A percentile compares a stretch with the other conserved stretches of the same genome.
Evolutionary conservation across 1,140 invertebrate genomes (phyloP).

Genomic region (Aphelinus certus): DNA sequence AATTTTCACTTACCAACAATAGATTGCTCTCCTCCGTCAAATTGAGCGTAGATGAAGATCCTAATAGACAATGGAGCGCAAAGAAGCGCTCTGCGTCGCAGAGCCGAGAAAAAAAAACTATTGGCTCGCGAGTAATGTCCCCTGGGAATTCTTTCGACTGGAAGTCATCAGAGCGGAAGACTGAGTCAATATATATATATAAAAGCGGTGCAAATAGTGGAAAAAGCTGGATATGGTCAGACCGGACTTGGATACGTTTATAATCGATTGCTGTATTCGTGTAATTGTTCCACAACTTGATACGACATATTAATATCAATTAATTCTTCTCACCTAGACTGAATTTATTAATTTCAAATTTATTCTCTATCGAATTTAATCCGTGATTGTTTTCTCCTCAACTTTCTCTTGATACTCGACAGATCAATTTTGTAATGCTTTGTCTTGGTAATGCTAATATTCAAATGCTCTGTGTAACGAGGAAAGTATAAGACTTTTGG

Average conservation of each 20-base stretch:
- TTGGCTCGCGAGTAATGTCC: not conserved
- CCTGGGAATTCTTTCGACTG: not conserved
- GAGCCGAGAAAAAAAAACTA: not conserved
- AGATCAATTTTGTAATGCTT: too few relatives aligned
- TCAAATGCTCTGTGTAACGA: too few relatives aligned
- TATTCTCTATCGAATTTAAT: too few relatives aligned
- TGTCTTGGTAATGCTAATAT: too few relatives aligned
- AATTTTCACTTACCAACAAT: constrained; percentile 25
- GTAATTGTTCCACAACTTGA: not conserved
- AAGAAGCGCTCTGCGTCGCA: not conserved
- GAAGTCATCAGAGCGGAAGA: constrained; percentile 4
- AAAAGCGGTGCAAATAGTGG: not conserved
- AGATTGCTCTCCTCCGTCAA: constrained; percentile 10
- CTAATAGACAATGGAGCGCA: constrained; percentile 21
- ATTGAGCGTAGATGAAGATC: constrained; percentile 31
- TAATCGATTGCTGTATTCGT: constrained; percentile 17
- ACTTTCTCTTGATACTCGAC: too few relatives aligned
- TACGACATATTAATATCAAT: too few relatives aligned
- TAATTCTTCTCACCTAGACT: too few relatives aligned
- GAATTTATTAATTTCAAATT: too few relatives aligned
- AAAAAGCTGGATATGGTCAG: constrained; percentile 3
- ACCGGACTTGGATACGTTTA: not conserved
- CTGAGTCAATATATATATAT: too few relatives aligned
- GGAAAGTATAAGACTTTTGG: too few relatives aligned
- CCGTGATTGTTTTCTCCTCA: too few relatives aligned